Conservation (phyloP, 2,797 vertebrate species). For the Oreonectes daqikongensis region DNA sequence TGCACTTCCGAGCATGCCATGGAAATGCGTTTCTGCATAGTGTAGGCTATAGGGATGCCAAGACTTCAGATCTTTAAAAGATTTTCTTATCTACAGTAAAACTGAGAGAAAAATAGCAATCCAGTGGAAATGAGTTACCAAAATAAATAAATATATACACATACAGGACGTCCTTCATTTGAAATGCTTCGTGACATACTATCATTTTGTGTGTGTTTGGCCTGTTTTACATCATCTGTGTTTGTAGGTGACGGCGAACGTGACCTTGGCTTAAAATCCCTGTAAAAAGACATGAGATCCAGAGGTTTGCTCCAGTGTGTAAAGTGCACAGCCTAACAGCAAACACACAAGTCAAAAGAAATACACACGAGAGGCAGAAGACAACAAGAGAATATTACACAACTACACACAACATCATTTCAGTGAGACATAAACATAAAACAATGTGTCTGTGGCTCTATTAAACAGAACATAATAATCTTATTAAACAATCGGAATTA, state of each 20-base stretch:
- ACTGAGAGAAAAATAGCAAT: conserved; percentile 64
- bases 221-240: conserved; percentile 2
- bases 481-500: neutral
- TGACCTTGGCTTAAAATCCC: conserved; percentile 49
- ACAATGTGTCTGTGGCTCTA: neutral
- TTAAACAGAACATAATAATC: no score
- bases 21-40: conserved; percentile 81
- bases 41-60: conserved; percentile 81
- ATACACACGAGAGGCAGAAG: conserved; percentile 33
- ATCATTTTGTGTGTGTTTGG: conserved; percentile 8
- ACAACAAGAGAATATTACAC: conserved; percentile 18
- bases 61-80: conserved; percentile 72
- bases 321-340: conserved; percentile 53
- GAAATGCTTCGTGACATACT: neutral
- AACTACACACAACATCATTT: conserved; percentile 26
- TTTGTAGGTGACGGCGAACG: neutral
- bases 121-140: conserved; percentile 72
- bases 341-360: conserved; percentile 32
- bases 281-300: conserved; percentile 30
- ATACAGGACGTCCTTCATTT: conserved; percentile 25
- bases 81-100: conserved; percentile 73
- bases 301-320: conserved; percentile 6
- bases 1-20: conserved; percentile 87
- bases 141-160: conserved; percentile 59
- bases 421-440: neutral